Base-by-base conservation (phyloP, 1,140 invertebrate genomes). In the Drosophila takahashii region DNA sequence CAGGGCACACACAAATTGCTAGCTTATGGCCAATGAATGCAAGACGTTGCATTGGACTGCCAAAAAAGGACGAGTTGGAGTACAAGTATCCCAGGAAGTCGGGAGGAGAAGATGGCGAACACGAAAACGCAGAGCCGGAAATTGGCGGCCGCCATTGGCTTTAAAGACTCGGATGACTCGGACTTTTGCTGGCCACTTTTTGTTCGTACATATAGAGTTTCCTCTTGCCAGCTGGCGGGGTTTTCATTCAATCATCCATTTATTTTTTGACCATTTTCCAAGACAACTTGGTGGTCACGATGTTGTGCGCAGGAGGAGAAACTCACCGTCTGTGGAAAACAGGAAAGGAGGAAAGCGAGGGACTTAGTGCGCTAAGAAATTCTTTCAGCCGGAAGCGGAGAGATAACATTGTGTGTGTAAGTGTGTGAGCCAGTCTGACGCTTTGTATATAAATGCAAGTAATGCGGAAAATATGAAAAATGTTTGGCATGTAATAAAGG, bases 361-460 rank as follows among this genome's bases (percentile, higher is more conserved):
- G 11, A 32, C 51, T 64, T 53, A 44, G 65, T 70, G 76, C 61
- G 84, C 64, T 72, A 90, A 90, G 85, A 90, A 90, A 90, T 90
- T 79, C 85, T 86, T 87, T 90, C 85, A 90, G 85, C 85, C 85
- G 86, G 85, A 90, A 90, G 86, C 81, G 59, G 52, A 73, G 52
- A 90, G 85, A 90, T 90, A 90, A 90, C 83, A 89, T 77, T 81
- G 65, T 76, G 60, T 86, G 42, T 56, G 47, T 64, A 41, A 52
- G 32, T 57, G 57, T 54, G 65, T 34, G 58, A 27, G 42, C 45
- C 56, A 70, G 66, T 81, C 62, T 69, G 67, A 78, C 56, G 67
- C 83, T 89, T 87, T 81, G 81, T 87, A 87, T 86, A 87, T 87
- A 87, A 87, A 89, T 89, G 84, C 84, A 89, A 89, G 84, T 89